Percentiles rank a stretch among this genome's conserved stretches.
Evolutionary conservation across 2,797 vertebrate genomes (phyloP).

Genomic region (Lindbergichthys nudifrons): DNA sequence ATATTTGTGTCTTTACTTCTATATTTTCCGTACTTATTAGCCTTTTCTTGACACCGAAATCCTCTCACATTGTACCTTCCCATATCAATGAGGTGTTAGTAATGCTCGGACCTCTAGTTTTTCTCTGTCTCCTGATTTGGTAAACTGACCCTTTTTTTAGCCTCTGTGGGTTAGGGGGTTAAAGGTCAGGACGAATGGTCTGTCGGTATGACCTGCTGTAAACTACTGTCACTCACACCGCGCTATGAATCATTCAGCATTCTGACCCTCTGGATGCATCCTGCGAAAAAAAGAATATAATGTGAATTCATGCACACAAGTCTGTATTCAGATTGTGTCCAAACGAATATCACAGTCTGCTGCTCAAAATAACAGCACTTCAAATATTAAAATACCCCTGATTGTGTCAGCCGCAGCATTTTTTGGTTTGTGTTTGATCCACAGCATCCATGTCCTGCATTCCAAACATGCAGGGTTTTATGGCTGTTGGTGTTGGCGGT

Average conservation of each 20-base stretch:
- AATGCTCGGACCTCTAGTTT: constrained; percentile 29
- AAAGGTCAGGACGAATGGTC: constrained; percentile 65
- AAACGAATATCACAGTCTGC: constrained; percentile 18
- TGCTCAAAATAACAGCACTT: constrained; percentile 13
- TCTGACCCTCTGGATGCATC: constrained; percentile 35
- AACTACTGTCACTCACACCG: constrained; percentile 66
- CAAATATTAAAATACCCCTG: constrained; percentile 16
- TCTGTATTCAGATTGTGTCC: not conserved
- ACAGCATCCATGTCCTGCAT: constrained; percentile 70
- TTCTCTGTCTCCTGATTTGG: constrained; percentile 28
- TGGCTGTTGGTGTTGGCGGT: constrained; percentile 65
- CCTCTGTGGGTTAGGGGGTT: constrained; percentile 58
- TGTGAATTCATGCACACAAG: not conserved
- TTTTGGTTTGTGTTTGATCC: constrained; percentile 46
- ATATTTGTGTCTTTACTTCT: not conserved
- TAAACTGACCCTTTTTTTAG: constrained; percentile 66
- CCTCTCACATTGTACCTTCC: not conserved
- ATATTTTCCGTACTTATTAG: not conserved
- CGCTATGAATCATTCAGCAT: constrained; percentile 60
- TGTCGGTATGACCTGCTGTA: constrained; percentile 68
- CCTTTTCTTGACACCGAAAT: not conserved
- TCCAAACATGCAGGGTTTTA: constrained; percentile 78
- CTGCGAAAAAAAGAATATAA: constrained; percentile 19
- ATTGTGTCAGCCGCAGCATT: constrained; percentile 20
- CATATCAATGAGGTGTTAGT: constrained; percentile 37